A percentile compares a stretch with the other conserved stretches of the same genome.
Conservation (phyloP, 2,888 invertebrate species). For the Lordiphosa andalusiaca region DNA sequence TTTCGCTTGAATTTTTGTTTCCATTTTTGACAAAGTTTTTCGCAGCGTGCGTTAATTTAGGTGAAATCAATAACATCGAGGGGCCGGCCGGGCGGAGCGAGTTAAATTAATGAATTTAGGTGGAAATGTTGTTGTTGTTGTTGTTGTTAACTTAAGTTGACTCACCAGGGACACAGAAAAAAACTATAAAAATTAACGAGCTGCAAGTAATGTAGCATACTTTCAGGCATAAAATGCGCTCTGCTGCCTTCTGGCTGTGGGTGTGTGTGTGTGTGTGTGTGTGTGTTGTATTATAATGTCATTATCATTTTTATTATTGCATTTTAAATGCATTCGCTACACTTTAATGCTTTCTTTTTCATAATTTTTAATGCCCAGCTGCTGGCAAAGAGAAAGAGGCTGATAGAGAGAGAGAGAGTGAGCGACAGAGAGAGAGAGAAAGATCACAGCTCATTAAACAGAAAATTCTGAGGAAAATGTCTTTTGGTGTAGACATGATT, state of each 20-base stretch:
- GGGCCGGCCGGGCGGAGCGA: conserved; percentile 14
- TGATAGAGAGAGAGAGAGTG: neutral
- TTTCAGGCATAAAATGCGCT: conserved; percentile 71
- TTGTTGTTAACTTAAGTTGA: conserved; percentile 55
- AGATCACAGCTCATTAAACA: conserved; percentile 38
- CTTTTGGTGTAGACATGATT: conserved; percentile 52
- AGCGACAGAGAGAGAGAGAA: neutral
- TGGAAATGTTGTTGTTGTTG: conserved; percentile 54
- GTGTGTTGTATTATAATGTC: conserved; percentile 64
- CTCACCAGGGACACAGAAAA: conserved; percentile 41
- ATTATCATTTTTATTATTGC: conserved; percentile 72
- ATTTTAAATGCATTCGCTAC: conserved; percentile 68
- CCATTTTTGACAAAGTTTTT: conserved; percentile 32
- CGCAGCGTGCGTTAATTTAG: conserved; percentile 57
- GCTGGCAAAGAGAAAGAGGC: neutral
- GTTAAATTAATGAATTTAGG: conserved; percentile 49
- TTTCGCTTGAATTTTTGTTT: conserved; percentile 17
- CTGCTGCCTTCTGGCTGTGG: conserved; percentile 35
- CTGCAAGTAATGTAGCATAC: conserved; percentile 72
- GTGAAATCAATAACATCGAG: conserved; percentile 68
- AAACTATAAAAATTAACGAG: conserved; percentile 72
- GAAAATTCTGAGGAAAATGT: conserved; percentile 10
- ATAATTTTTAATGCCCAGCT: conserved; percentile 65
- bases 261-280: conserved; percentile 40
- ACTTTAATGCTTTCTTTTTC: conserved; percentile 33